Base-by-base conservation (phyloP, 2,113 vertebrate species). In the Hippocampus abdominalis region DNA sequence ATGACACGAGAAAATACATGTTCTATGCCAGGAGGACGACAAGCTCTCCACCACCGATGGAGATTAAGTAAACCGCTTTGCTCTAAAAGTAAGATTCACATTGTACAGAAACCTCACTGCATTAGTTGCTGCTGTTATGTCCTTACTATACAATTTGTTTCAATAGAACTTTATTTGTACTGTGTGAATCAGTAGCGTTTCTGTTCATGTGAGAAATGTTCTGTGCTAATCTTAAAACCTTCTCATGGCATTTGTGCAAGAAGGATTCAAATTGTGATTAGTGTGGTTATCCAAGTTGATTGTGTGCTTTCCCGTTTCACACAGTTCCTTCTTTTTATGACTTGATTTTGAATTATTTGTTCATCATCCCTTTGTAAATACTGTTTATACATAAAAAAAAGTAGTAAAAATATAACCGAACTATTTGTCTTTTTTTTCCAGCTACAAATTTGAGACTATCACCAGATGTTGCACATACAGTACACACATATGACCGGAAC, bases 381-480 rank as follows among this genome's bases (percentile, higher is more conserved):
- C 74, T 68, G 84, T 87, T 90, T 86, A 78, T 88, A 91, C 75
- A 87, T 86, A 76, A 81, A 77, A 71, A 81, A 78, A 76, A 80
- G 68, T 78, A 78, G 70, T 83, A 77, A 81, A 73, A 87, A 81
- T 89, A 86, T 88, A 85, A 61, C 36, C 71, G 83, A 80, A 72
- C 72, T 21, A 12, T 2, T 63, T 39, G 18, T 76, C 68, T 70
- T 70, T 82, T 78, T 39, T 78, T 69, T 23, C 5, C 20, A 8
- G 20, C 48, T 71, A 23, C 80, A 62, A 63, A 49, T 18, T 48
- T 25, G n/a, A 63, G 8, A 3, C 3, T 42, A 25, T 21, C 46
- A n/a, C 49, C 12, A 42, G 25, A 59, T 18, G 16, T 51, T 21
- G 49, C 20, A 8, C 20, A 51, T 25, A 2, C 15, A 61, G 53